phyloP scores from a whole-genome alignment of 1,140 invertebrate species.

The Contarinia nasturtii region DNA sequence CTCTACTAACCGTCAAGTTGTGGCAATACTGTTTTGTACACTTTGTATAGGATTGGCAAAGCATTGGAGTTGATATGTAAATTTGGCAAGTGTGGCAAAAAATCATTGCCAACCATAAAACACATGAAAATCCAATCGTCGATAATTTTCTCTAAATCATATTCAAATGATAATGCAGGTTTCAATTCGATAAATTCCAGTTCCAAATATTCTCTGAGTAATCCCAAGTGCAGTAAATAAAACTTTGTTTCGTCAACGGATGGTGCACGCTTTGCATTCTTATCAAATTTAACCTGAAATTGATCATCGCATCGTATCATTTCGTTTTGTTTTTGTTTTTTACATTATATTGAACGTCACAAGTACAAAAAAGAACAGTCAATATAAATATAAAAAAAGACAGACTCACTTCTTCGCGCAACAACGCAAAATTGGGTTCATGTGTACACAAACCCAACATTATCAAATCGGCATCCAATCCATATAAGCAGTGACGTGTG shows the following conservation, averaged over 20 bases:
- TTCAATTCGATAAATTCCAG: constrained; percentile 66
- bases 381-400: neutral
- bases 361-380: too few relatives aligned
- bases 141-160: constrained; percentile 60
- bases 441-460: constrained; percentile 86
- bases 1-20: constrained; percentile 53
- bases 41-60: constrained; percentile 65
- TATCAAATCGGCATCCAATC: constrained; percentile 89
- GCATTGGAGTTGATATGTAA: constrained; percentile 84
- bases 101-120: constrained; percentile 93
- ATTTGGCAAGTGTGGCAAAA: constrained; percentile 86
- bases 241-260: constrained; percentile 82
- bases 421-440: constrained; percentile 81
- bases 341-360: neutral
- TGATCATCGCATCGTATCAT: constrained; percentile 1
- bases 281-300: constrained; percentile 47
- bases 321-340: neutral
- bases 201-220: constrained; percentile 83
- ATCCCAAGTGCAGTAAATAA: constrained; percentile 75
- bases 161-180: constrained; percentile 44
- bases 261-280: constrained; percentile 32
- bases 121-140: constrained; percentile 80
- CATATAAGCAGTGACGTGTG: constrained; percentile 86
- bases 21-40: constrained; percentile 74
- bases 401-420: constrained; percentile 67